Conservation (phyloP, 2,888 invertebrate genomes). For the Hartigia nigra region DNA sequence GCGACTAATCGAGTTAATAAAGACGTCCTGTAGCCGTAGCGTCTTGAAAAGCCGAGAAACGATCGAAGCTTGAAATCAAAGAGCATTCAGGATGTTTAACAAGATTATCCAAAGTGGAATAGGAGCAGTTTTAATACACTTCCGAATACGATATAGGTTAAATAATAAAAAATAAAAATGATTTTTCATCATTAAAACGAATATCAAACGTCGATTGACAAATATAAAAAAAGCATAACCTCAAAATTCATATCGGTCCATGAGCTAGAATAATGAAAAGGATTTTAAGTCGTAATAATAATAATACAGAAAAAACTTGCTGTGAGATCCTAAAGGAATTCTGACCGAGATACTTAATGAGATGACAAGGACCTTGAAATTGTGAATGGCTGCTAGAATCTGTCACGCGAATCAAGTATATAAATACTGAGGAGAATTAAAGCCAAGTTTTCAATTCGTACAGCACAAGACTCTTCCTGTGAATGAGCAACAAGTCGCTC, state of each 20-base stretch:
- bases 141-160: background rate
- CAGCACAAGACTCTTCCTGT: background rate
- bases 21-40: background rate
- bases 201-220: too few relatives aligned
- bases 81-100: background rate
- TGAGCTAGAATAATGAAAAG: background rate
- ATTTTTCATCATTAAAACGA: too few relatives aligned
- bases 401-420: background rate
- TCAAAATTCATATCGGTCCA: background rate
- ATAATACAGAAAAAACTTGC: background rate
- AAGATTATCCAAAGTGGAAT: background rate
- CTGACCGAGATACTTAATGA: background rate
- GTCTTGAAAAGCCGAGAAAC: background rate
- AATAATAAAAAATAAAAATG: background rate
- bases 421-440: background rate
- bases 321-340: background rate
- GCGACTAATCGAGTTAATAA: slow-evolving; percentile 29
- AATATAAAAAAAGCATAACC: background rate
- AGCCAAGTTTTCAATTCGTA: background rate
- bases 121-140: background rate
- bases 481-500: background rate
- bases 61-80: background rate
- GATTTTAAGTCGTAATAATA: background rate
- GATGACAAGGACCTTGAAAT: background rate
- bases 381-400: background rate